Conservation (phyloP, 2,888 invertebrate genomes). For the Chirona hameri region DNA sequence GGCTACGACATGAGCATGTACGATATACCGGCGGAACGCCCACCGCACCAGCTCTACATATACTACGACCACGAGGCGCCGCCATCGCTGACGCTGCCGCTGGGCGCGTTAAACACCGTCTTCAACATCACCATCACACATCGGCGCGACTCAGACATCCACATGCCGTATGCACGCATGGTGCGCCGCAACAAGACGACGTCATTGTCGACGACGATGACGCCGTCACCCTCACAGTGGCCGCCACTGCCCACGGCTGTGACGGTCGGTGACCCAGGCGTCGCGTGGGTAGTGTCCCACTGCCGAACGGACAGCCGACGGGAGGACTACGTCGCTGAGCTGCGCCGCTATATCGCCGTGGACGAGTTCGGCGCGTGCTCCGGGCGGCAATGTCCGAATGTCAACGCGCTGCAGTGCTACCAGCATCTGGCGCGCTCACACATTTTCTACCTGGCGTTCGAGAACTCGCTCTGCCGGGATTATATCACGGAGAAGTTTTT, state of each 20-base stretch:
- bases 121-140: conserved; percentile 37
- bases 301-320: neutral
- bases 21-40: conserved; percentile 35
- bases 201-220: neutral
- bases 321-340: neutral
- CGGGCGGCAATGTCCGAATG: neutral
- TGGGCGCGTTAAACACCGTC: conserved; percentile 12
- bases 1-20: conserved; percentile 32
- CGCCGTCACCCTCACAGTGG: no score
- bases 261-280: neutral
- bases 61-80: conserved; percentile 40
- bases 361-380: neutral
- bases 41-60: conserved; percentile 38
- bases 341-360: neutral
- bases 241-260: neutral
- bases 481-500: conserved; percentile 4
- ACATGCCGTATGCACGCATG: conserved; percentile 31
- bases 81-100: conserved; percentile 25
- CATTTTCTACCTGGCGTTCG: conserved; percentile 6
- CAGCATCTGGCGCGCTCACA: neutral
- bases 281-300: conserved; percentile 5
- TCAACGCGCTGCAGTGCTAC: neutral
- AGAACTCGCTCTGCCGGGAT: neutral
- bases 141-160: conserved; percentile 34
- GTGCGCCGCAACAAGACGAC: neutral